Base-by-base conservation (phyloP, 2,113 vertebrate species). In the Dermatemys mawii region DNA sequence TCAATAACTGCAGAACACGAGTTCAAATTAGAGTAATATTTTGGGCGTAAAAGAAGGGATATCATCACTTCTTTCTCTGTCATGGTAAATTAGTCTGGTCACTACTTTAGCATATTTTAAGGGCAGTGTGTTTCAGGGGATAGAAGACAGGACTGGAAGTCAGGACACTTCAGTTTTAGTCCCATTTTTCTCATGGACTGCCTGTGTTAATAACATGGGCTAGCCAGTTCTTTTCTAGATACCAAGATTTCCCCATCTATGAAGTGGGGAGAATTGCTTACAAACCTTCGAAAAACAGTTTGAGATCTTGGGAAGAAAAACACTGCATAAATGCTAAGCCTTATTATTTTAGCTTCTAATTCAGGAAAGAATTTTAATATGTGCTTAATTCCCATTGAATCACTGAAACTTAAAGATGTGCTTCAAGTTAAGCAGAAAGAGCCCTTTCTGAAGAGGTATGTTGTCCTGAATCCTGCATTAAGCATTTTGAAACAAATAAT, bases 341-440 rank as follows among this genome's bases (percentile, higher is more conserved):
- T 89, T 95, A 95, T 96, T 97, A 96, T 95, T 96, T 93, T 95
- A 96, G 95, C 95, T 95, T 90, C 84, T 3, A n/a, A 87, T 92
- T 97, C 94, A 96, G 96, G 88, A 96, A 96, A 96, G 84, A 88
- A 84, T 89, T 19, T 22, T 88, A 80, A 73, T 70, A 78, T 57
- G 84, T 80, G 29, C 88, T 92, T 94, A 93, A 96, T 93, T 85
- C 86, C 89, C 81, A 49, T 88, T 93, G 79, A 51, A 92, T 94
- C 95, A 93, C 87, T 86, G 63, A 82, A 80, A 90, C 0, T 0
- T 93, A 91, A 97, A 53, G 78, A n/a, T 91, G 54, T 88, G 84
- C 78, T 89, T 95, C 83, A 88, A 84, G 73, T 67, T 93, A 84
- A 84, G 57, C n/a, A 87, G 46, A 81, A 94, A 94, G 90, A 78